A percentile compares a stretch with the other conserved stretches of the same genome.
phyloP scores from a whole-genome alignment of 2,888 invertebrate species.

The Melitaea athalia region DNA sequence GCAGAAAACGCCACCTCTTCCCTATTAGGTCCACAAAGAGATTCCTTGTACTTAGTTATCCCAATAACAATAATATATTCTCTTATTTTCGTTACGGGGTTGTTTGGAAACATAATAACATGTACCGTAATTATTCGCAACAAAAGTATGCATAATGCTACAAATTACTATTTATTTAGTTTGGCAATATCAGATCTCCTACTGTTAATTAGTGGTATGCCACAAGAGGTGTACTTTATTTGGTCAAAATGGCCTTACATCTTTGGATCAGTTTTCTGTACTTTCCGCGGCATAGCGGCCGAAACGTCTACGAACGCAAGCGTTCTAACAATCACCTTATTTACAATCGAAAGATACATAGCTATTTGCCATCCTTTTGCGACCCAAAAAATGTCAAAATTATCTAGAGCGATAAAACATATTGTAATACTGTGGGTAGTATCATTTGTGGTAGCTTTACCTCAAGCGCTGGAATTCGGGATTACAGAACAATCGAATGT shows the following conservation, averaged over 20 bases:
- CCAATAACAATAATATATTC: constrained; percentile 89
- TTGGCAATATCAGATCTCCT: constrained; percentile 92
- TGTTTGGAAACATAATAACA: constrained; percentile 91
- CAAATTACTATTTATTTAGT: constrained; percentile 92
- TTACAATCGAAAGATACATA: constrained; percentile 89
- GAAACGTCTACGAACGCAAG: constrained; percentile 92
- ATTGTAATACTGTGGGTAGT: constrained; percentile 91
- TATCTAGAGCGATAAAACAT: constrained; percentile 91
- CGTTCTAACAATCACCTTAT: constrained; percentile 90
- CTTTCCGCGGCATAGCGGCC: constrained; percentile 88
- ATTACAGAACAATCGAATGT: constrained; percentile 66
- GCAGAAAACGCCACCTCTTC: constrained; percentile 55
- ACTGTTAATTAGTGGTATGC: constrained; percentile 89
- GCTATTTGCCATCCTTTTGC: constrained; percentile 85
- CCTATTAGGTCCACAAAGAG: constrained; percentile 74
- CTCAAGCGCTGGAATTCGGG: constrained; percentile 83
- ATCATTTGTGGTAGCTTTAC: constrained; percentile 87
- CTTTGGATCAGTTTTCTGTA: constrained; percentile 90
- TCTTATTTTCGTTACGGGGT: constrained; percentile 89
- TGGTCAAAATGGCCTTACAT: constrained; percentile 90
- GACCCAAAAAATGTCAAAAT: constrained; percentile 92
- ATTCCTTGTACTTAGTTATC: constrained; percentile 84
- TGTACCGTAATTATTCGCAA: constrained; percentile 92
- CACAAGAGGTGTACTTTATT: constrained; percentile 90
- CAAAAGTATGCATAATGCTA: constrained; percentile 91